Evolutionary conservation across 2,113 vertebrate genomes (phyloP).

Genomic region (Aplodontia rufa): DNA sequence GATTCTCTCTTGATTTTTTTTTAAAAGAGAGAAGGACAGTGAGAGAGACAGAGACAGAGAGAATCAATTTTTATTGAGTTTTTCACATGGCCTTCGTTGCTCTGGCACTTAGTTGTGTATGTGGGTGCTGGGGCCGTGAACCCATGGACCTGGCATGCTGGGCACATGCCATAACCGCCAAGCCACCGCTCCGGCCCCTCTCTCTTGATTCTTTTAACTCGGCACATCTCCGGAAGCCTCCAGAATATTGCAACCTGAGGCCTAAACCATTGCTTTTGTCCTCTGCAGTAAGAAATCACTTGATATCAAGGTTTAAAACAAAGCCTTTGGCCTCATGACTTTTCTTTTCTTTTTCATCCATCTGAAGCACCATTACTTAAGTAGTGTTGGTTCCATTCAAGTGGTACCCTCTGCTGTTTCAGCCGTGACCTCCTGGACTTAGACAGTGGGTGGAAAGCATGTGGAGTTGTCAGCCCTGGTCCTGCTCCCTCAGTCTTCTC

Average conservation of each 20-base stretch:
- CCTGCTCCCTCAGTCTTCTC: neutral
- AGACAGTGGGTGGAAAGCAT: neutral
- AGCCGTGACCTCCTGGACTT: neutral
- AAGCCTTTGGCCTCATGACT: neutral
- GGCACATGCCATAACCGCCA: too few species aligned
- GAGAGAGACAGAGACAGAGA: too few species aligned
- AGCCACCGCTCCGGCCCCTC: too few species aligned
- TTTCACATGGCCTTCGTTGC: too few species aligned
- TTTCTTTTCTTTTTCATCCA: neutral
- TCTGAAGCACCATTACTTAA: neutral
- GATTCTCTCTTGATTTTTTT: too few species aligned
- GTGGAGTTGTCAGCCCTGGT: neutral
- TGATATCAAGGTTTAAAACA: neutral
- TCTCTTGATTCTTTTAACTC: constrained; percentile 11
- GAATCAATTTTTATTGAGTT: too few species aligned
- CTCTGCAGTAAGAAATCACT: neutral
- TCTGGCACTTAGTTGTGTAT: too few species aligned
- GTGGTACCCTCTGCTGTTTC: neutral
- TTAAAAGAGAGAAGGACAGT: too few species aligned
- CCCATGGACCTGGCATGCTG: too few species aligned
- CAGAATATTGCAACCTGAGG: neutral
- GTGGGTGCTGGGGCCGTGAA: too few species aligned
- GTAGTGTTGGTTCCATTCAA: neutral
- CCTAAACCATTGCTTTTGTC: constrained; percentile 13
- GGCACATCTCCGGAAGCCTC: neutral